These are phyloP conservation scores for Psittacula echo DNA, from an alignment of 2,797 vertebrate species.

Conservation along the genomic window DNA sequence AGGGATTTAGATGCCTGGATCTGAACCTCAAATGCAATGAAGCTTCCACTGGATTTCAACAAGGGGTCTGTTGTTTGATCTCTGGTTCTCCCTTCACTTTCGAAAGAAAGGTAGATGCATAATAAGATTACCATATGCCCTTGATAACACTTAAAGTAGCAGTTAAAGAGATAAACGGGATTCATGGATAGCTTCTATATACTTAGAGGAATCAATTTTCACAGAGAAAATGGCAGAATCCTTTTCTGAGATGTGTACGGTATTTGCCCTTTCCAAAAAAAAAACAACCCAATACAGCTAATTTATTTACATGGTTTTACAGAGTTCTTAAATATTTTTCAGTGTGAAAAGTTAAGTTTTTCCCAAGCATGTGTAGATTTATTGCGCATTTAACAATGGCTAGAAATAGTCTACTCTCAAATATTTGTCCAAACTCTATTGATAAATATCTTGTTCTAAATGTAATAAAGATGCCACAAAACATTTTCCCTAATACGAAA, in stretches of 20 bases:
- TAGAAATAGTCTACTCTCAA: background rate
- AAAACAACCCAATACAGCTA: background rate
- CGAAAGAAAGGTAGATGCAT: background rate
- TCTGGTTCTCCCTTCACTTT: background rate
- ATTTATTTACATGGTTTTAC: background rate
- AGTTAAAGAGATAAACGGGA: background rate
- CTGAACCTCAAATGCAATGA: background rate
- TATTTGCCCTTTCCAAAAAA: background rate
- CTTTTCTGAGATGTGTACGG: background rate
- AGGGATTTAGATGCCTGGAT: background rate
- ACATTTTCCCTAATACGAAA: background rate
- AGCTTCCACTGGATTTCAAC: background rate
- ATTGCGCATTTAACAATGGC: background rate
- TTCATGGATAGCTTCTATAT: background rate
- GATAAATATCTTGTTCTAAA: background rate
- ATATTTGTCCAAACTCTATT: background rate
- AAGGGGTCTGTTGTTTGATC: background rate
- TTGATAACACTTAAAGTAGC: background rate
- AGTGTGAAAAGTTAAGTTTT: background rate
- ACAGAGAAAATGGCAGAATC: background rate
- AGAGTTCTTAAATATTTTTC: background rate
- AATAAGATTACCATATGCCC: background rate
- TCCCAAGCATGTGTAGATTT: background rate
- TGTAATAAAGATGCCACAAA: background rate
- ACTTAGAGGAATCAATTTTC: background rate